These are phyloP conservation scores for Brachypteracias leptosomus DNA, from an alignment of 2,113 vertebrate species.

Conservation along the genomic window DNA sequence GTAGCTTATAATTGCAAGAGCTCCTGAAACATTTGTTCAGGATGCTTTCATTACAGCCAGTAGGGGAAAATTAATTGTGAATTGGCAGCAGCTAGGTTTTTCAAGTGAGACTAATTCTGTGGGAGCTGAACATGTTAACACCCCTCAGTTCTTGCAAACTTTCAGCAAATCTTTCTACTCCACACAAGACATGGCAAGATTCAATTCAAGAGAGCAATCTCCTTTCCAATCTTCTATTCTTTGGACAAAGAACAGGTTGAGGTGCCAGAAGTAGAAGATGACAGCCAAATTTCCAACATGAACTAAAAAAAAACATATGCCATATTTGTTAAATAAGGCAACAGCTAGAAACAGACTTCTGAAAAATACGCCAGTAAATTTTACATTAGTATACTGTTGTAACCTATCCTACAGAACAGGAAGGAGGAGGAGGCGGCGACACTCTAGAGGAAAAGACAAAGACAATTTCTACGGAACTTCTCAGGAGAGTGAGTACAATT, in stretches of 20 bases:
- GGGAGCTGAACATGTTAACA: not conserved
- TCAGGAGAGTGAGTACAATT: not conserved
- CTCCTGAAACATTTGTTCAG: constrained; percentile 9
- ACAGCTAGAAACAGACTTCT: not conserved
- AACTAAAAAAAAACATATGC: not conserved
- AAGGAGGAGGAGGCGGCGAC: rapidly evolving
- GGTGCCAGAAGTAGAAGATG: not conserved
- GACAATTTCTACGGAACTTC: not conserved
- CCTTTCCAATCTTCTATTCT: not conserved
- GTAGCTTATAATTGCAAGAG: not conserved
- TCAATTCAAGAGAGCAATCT: not conserved
- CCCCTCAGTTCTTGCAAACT: not conserved
- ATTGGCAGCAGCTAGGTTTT: constrained; percentile 3
- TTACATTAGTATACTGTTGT: not conserved
- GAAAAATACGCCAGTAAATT: not conserved
- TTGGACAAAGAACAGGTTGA: not conserved
- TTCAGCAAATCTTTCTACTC: not conserved
- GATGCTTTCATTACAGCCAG: not conserved
- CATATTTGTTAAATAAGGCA: not conserved
- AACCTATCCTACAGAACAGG: not conserved
- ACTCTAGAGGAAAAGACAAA: not conserved
- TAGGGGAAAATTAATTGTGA: not conserved
- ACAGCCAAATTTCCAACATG: not conserved
- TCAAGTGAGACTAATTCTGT: not conserved
- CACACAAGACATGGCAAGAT: not conserved